phyloP scores from a whole-genome alignment of 2,888 invertebrate genomes.

The Orchesellides sinensis region DNA sequence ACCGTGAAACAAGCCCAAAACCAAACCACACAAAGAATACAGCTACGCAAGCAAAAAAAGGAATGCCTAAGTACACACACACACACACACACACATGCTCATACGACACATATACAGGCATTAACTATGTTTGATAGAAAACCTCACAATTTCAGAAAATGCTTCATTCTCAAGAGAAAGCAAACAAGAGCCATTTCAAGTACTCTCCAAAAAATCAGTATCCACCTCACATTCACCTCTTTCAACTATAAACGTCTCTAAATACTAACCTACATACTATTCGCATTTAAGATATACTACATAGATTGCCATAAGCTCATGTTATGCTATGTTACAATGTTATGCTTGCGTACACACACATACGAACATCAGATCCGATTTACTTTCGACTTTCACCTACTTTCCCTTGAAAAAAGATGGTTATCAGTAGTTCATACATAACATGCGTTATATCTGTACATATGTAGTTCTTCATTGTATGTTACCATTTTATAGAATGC shows the following conservation, averaged over 20 bases:
- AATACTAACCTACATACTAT: not conserved
- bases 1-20: constrained; percentile 33
- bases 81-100: not conserved
- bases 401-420: constrained; percentile 6
- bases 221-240: constrained; percentile 5
- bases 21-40: not conserved
- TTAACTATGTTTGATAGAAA: not conserved
- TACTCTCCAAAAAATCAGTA: constrained; percentile 12
- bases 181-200: constrained; percentile 29
- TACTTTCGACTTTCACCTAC: constrained; percentile 25
- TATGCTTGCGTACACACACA: not conserved
- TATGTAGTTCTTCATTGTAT: not conserved
- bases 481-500: not conserved
- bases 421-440: no score
- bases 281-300: no score
- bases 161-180: constrained; percentile 17
- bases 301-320: no score
- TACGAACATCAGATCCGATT: constrained; percentile 16
- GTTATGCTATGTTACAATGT: not conserved
- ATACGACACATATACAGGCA: not conserved
- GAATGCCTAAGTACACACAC: not conserved
- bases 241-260: not conserved
- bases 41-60: constrained; percentile 6
- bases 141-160: not conserved
- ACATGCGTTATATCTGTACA: no score